phyloP scores from a whole-genome alignment of 2,113 vertebrate genomes.

The Dasypus novemcinctus region DNA sequence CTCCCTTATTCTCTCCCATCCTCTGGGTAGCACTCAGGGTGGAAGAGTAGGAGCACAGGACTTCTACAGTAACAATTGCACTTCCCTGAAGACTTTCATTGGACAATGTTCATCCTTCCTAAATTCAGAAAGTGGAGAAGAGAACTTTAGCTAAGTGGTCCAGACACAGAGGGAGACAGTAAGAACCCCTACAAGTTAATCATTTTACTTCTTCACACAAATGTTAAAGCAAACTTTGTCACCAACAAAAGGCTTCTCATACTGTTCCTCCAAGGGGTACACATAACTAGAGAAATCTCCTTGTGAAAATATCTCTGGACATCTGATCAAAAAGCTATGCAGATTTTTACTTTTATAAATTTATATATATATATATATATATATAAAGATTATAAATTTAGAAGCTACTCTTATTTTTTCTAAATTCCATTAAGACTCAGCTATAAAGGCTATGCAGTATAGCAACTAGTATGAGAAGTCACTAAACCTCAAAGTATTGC shows the following conservation, averaged over 20 bases:
- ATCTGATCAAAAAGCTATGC: neutral
- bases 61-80: neutral
- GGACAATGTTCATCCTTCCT: neutral
- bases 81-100: neutral
- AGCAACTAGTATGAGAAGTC: neutral
- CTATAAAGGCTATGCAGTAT: neutral
- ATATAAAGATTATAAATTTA: slow-evolving; percentile 43
- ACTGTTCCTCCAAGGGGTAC: neutral
- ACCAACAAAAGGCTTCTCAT: neutral
- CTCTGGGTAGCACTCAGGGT: no score
- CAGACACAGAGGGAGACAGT: neutral
- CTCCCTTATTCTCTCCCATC: neutral
- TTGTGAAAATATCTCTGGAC: neutral
- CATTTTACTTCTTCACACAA: neutral
- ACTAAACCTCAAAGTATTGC: neutral
- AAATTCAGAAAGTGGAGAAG: neutral
- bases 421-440: slow-evolving; percentile 32
- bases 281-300: neutral
- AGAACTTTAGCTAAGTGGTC: neutral
- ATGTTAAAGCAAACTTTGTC: neutral
- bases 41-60: fast-evolving
- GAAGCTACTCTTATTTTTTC: neutral
- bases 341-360: neutral
- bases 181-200: neutral
- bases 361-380: no score